Base-by-base conservation (phyloP, 2,113 vertebrate species). In the Diadophis punctatus region DNA sequence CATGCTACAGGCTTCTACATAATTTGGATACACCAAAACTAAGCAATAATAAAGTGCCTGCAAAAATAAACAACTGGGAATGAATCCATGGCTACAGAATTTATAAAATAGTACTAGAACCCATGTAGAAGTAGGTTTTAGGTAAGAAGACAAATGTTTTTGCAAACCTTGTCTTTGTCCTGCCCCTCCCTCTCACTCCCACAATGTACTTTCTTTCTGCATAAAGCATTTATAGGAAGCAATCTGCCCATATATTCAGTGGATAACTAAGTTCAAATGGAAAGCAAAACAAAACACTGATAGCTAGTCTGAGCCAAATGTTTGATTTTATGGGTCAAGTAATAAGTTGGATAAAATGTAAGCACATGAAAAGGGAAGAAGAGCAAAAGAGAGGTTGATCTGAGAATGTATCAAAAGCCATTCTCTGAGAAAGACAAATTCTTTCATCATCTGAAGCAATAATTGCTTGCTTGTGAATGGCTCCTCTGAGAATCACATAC, bases 391-490 rank as follows among this genome's bases (percentile, higher is more conserved):
- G 89, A 94, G 91, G 84, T n/a, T 80, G 91, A 25, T 92, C 80
- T 89, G 91, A 93, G 91, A 86, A 39, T 96, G 49, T 95, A 63
- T 94, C 87, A 92, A 93, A 96, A 93, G 43, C 89, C 52, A 23
- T 63, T 93, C 91, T 95, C 55, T 58, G 74, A 89, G 49, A 94
- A 95, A 95, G 51, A 94, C 93, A 90, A 86, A 90, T 86, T 60
- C 53, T 96, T 96, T 86, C 91, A 94, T 63, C 25, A 12, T 95
- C 53, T 92, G 91, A 97, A 96, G 68, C 46, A 94, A 93, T 94
- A 95, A 96, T 95, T 96, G 93, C 94, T 91, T 94, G 92, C 2
- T 11, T 93, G 25, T 87, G 48, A 93, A 88, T 96, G 94, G 56
- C 52, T 93, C 87, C 93, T 89, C 34, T 9, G 92, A 80, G 51